Evolutionary conservation across 2,888 invertebrate species (phyloP).

Genomic region (Zonitis immaculata): DNA sequence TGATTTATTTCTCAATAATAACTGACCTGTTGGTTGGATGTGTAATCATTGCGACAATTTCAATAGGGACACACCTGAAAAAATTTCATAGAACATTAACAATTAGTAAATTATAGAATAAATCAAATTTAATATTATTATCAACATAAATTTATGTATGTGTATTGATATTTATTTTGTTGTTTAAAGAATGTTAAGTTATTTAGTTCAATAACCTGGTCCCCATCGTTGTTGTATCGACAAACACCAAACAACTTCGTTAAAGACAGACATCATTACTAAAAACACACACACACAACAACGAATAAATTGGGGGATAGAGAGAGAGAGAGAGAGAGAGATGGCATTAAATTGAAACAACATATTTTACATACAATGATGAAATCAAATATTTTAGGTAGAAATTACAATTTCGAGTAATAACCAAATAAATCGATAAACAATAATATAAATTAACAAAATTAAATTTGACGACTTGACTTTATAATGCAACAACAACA

Average conservation of each 20-base stretch:
- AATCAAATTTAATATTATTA: neutral
- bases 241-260: neutral
- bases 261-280: slow-evolving; percentile 1
- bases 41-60: neutral
- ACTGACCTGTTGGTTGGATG: slow-evolving; percentile 2
- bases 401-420: too few relatives aligned
- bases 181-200: neutral
- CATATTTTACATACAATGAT: neutral
- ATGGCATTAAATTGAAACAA: neutral
- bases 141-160: neutral
- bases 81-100: neutral
- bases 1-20: too few relatives aligned
- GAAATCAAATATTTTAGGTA: too few relatives aligned
- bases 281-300: too few relatives aligned
- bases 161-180: neutral
- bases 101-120: too few relatives aligned
- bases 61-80: neutral
- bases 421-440: too few relatives aligned
- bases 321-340: too few relatives aligned
- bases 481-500: too few relatives aligned
- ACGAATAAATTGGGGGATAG: too few relatives aligned
- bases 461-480: too few relatives aligned
- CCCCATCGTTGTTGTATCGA: neutral
- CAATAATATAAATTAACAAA: too few relatives aligned
- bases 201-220: neutral